Evolutionary conservation across 2,888 invertebrate genomes (phyloP).

Genomic region (Tenthredo livida): DNA sequence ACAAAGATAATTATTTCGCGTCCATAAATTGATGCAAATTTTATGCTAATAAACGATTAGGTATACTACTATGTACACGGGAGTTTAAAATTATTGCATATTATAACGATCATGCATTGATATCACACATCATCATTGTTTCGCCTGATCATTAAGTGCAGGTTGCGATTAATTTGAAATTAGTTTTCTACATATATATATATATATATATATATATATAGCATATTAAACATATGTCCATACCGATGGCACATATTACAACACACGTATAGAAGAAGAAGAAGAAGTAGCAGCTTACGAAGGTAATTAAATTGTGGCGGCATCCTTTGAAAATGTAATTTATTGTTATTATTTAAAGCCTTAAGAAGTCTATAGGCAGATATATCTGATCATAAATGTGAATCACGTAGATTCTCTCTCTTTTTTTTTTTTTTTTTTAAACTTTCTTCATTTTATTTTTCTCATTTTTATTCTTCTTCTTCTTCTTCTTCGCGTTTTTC

Average conservation of each 20-base stretch:
- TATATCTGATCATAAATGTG: constrained; percentile 4
- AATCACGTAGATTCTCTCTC: not conserved
- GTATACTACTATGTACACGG: too few species aligned
- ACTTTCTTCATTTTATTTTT: not conserved
- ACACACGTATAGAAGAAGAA: not conserved
- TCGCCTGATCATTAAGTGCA: not conserved
- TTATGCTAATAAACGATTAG: not conserved
- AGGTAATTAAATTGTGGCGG: constrained; percentile 45
- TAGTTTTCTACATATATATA: not conserved
- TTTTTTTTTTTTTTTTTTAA: not conserved
- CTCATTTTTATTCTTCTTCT: not conserved
- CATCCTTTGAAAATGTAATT: constrained; percentile 35
- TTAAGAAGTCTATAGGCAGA: constrained; percentile 4
- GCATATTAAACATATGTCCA: too few species aligned
- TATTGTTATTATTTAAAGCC: constrained; percentile 34
- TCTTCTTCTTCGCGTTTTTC: not conserved
- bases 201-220: too few species aligned
- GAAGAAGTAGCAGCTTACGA: not conserved
- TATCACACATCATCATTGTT: not conserved
- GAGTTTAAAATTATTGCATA: not conserved
- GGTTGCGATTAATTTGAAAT: not conserved
- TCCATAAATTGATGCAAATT: not conserved
- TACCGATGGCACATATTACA: not conserved
- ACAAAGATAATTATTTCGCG: not conserved
- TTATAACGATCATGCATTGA: not conserved